Base-by-base conservation (phyloP, 1,140 invertebrate species). In the Coelopa frigida region DNA sequence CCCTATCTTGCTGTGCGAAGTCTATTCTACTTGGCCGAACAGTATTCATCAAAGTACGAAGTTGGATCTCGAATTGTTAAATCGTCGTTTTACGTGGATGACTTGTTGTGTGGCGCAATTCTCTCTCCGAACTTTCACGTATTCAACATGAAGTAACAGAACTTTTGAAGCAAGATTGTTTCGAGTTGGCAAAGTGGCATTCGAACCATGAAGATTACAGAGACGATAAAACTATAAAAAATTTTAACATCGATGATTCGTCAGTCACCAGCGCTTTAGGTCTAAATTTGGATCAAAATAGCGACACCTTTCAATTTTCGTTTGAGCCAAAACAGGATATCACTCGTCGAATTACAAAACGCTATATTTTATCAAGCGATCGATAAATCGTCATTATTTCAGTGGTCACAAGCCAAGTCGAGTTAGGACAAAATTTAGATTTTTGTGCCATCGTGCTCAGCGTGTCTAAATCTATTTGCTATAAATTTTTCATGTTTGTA, bases 111-210 rank as follows among this genome's bases (percentile, higher is more conserved):
- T 22, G 40, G 36, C 17, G 27, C 14, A 15, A 51, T 4, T 29
- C 23, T 5, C 10, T 37, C 11, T 4, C 26, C 1, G 17, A 8
- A 12, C 39, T 51, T 21, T 24, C n/a, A 1, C 15, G n/a, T 3
- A 36, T 48, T 5, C 33, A 48, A n/a, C 8, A 48, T n/a, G 39
- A 51, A 32, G 29, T 48, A 21, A 48, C 35, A 2, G 27, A 37
- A 20, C 48, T 51, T 21, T 29, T 48, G 8, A 20, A 36, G 35
- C 17, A 17, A 2, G 35, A 35, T 27, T 23, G 43, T 14, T 17
- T 50, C 6, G 14, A 35, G 4, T 33, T 50, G 2, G 21, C 22
- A 8, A 42, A 52, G 22, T 38, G 22, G 20, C 43, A 41, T 38
- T 49, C 36, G 10, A 48, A 39, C 35, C 17, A 44, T 32, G 17